A percentile compares a stretch with the other conserved stretches of the same genome.
These are phyloP conservation scores for Ploceus nigricollis DNA, from an alignment of 2,113 vertebrate genomes.

Conservation along the genomic window DNA sequence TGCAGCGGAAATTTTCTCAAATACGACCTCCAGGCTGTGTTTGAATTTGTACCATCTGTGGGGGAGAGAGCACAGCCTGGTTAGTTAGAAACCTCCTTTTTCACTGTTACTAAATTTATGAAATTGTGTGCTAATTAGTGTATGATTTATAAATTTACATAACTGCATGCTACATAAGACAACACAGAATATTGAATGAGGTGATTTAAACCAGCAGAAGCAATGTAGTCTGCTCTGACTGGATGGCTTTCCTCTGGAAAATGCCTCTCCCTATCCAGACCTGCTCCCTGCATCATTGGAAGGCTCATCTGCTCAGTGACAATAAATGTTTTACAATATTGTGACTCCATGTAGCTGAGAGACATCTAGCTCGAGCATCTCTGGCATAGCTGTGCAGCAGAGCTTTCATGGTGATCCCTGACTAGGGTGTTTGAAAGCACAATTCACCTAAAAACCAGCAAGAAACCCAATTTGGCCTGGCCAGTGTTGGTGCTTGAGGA, in stretches of 20 bases:
- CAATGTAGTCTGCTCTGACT: background rate
- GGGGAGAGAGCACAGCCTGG: background rate
- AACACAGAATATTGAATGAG: conserved; percentile 50
- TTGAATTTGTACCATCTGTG: background rate
- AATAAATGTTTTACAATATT: background rate
- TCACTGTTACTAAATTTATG: conserved; percentile 19
- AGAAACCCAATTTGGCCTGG: background rate
- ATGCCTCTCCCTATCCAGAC: fast-evolving
- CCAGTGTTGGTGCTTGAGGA: background rate
- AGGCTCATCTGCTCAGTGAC: background rate
- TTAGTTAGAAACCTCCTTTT: conserved; percentile 45
- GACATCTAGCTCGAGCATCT: background rate
- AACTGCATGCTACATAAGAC: conserved; percentile 24
- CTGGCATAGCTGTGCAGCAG: background rate
- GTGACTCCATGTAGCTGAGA: background rate
- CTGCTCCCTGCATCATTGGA: background rate
- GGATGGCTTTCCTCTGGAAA: background rate
- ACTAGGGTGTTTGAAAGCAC: background rate
- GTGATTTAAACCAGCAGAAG: conserved; percentile 14
- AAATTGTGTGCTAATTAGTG: conserved; percentile 58
- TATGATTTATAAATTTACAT: conserved; percentile 61
- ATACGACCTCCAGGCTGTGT: background rate
- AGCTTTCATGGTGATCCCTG: background rate
- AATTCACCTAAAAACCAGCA: background rate
- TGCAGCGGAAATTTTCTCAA: background rate